phyloP scores from a whole-genome alignment of 2,888 invertebrate genomes.

The Heliconius cydno region DNA sequence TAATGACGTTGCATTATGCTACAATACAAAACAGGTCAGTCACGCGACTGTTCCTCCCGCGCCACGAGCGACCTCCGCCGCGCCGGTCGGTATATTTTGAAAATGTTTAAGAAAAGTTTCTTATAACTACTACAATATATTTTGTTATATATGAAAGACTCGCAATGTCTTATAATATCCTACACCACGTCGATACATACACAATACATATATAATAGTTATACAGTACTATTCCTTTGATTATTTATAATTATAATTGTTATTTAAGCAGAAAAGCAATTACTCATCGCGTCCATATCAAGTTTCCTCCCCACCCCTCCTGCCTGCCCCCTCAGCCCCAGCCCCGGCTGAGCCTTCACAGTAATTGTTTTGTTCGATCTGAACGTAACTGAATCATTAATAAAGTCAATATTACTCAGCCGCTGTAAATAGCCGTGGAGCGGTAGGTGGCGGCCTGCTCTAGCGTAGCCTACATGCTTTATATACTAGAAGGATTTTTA shows the following conservation, averaged over 20 bases:
- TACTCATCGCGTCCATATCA: constrained; percentile 5
- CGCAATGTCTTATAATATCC: background rate
- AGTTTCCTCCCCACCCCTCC: background rate
- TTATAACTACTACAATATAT: too few species aligned
- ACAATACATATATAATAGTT: background rate
- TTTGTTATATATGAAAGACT: background rate
- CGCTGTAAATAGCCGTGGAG: background rate
- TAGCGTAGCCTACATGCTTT: too few species aligned
- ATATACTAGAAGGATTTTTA: background rate
- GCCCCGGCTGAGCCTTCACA: background rate
- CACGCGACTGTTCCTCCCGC: too few species aligned
- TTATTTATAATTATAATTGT: constrained; percentile 17
- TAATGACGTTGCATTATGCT: too few species aligned
- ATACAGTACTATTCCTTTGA: background rate
- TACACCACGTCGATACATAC: background rate
- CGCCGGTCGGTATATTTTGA: too few species aligned
- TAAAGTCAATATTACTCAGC: constrained; percentile 16
- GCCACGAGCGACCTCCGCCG: too few species aligned
- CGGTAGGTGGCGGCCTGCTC: too few species aligned
- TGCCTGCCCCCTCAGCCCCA: background rate
- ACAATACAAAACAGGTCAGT: too few species aligned
- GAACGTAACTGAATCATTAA: constrained; percentile 24
- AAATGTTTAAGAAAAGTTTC: too few species aligned
- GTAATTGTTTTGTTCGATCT: constrained; percentile 20
- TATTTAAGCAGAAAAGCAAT: constrained; percentile 12